phyloP scores from a whole-genome alignment of 2,113 vertebrate species.

The Apodemus sylvaticus region DNA sequence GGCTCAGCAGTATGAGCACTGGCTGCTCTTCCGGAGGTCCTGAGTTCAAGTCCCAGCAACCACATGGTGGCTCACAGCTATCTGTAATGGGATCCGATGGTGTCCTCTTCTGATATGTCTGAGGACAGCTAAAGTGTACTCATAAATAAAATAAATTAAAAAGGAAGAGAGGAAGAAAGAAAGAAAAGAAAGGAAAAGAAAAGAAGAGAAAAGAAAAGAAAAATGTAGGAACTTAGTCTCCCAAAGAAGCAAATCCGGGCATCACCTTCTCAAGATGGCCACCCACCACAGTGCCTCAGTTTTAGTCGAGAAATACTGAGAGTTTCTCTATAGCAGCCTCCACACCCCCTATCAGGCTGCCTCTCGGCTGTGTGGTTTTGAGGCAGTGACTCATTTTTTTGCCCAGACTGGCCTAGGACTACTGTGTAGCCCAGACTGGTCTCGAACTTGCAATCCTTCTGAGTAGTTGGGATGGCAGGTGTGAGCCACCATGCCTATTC shows the following conservation, averaged over 20 bases:
- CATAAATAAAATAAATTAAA: too few relatives aligned
- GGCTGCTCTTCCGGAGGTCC: too few relatives aligned
- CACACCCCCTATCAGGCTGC: neutral
- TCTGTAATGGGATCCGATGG: too few relatives aligned
- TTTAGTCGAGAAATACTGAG: neutral
- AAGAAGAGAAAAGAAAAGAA: neutral
- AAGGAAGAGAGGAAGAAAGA: too few relatives aligned
- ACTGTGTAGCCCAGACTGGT: neutral
- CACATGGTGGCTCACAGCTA: too few relatives aligned
- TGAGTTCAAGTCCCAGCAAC: too few relatives aligned
- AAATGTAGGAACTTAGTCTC: neutral
- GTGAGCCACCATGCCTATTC: neutral
- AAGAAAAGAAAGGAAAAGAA: neutral
- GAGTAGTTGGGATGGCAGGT: neutral
- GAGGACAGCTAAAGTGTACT: too few relatives aligned
- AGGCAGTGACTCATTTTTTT: neutral
- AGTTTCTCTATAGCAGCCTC: neutral
- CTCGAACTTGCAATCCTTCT: neutral
- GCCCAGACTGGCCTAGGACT: neutral
- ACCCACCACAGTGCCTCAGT: neutral
- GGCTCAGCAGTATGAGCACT: too few relatives aligned
- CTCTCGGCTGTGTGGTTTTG: neutral
- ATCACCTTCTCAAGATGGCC: neutral
- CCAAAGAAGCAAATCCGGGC: neutral
- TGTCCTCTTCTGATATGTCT: too few relatives aligned